These are phyloP conservation scores for Drosophila greeni DNA, from an alignment of 2,888 invertebrate species.

Conservation along the genomic window DNA sequence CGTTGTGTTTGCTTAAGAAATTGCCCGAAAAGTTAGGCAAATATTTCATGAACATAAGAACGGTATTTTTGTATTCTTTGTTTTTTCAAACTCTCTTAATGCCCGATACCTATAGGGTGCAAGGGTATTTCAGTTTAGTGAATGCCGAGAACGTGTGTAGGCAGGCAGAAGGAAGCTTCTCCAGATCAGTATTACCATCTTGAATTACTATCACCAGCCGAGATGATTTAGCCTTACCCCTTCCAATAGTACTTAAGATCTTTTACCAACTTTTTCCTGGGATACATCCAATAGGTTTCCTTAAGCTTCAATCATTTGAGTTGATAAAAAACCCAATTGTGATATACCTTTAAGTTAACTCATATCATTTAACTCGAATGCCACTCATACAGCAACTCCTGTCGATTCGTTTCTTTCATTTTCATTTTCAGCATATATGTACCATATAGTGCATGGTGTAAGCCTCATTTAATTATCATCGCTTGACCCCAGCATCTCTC, in stretches of 20 bases:
- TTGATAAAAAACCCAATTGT: background rate
- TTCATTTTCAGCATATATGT: background rate
- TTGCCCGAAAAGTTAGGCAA: too few species aligned
- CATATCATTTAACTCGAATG: conserved; percentile 2
- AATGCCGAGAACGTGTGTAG: too few species aligned
- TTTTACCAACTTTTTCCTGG: too few species aligned
- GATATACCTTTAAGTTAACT: conserved; percentile 3
- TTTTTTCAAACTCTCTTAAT: background rate
- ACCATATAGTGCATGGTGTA: conserved; percentile 3
- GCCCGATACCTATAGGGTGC: background rate
- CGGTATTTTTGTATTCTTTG: background rate
- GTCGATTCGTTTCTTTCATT: background rate
- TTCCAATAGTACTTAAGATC: too few species aligned
- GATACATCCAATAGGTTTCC: background rate
- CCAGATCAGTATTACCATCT: background rate
- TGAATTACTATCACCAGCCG: background rate
- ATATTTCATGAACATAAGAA: background rate
- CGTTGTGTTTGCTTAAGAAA: too few species aligned
- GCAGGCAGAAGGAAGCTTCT: background rate
- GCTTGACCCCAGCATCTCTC: conserved; percentile 12
- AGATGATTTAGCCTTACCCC: too few species aligned
- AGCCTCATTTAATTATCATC: conserved; percentile 33
- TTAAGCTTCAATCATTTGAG: background rate
- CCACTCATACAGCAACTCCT: background rate
- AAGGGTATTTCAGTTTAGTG: background rate